Base-by-base conservation (phyloP, 2,888 invertebrate genomes). In the Alviniconcha strummeri region DNA sequence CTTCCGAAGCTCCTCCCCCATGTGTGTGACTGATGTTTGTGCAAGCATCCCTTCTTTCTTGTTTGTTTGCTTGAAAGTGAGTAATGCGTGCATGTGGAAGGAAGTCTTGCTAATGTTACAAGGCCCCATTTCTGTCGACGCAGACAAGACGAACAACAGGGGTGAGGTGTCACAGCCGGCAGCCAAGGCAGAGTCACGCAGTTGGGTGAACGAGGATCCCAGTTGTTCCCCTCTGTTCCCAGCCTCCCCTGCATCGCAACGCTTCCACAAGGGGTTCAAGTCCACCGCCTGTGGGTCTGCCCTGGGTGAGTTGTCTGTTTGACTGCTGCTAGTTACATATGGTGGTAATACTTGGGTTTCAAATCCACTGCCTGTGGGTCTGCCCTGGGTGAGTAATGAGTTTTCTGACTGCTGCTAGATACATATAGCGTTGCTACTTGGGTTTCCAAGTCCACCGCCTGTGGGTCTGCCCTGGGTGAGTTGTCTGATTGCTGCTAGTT, bases 171-270 rank as follows among this genome's bases (percentile, higher is more conserved):
- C 57, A 9, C n/a, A 57, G 6, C 8, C 60, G 19, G 5, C 60
- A 52, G 78, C 5, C 36, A 78, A 78, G 15, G 52, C 13, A 4
- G 11, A 17, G 5, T 56, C 19, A 3, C 4, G 7, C 5, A 52
- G 3, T 4, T 78, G 5, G 64, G 8, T 78, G 78, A 52, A 36
- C 7, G 86, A 88, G n/a, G 87, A 87, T n/a, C 86, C 88, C n/a
- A 87, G 86, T 6, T 89, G 88, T 81, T 89, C 88, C 84, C 89
- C 90, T 4, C 80, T 91, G 84, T 91, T 90, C 86, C 87, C 87
- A 11, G 67, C 84, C 36, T 85, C 88, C 5, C 85, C 87, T 0
- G 76, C 86, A 19, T 80, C 86, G 72, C 83, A 86, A 13, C 87
- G 87, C 84, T 90, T 88, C 55, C 75, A 75, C 13, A 83, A 19